Conservation (phyloP, 2,888 invertebrate genomes). For the Xanthorhoe designata region DNA sequence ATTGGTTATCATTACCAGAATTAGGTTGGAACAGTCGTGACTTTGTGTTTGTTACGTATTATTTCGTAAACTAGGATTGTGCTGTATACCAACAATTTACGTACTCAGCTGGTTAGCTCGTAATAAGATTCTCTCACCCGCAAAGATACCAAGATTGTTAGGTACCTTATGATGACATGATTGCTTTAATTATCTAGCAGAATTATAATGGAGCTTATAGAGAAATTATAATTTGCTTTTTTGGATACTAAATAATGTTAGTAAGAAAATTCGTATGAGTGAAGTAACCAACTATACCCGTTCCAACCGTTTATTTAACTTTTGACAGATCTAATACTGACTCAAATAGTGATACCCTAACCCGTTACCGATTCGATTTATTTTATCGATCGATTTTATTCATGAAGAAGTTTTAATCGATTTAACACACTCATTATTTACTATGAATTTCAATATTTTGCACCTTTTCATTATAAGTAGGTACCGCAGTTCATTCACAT, state of each 20-base stretch:
- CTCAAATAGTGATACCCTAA: too few relatives aligned
- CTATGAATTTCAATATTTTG: too few relatives aligned
- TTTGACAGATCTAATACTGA: too few relatives aligned
- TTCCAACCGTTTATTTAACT: too few relatives aligned
- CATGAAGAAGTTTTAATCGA: too few relatives aligned
- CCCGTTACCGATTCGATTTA: too few relatives aligned
- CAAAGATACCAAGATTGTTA: slow-evolving; percentile 36
- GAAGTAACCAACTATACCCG: too few relatives aligned
- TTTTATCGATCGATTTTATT: too few relatives aligned
- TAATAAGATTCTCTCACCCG: slow-evolving; percentile 36
- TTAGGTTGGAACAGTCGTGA: slow-evolving; percentile 66
- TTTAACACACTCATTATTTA: too few relatives aligned
- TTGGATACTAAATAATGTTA: slow-evolving; percentile 1
- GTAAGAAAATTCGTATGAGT: not conserved
- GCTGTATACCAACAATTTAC: slow-evolving; percentile 42
- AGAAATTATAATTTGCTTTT: not conserved
- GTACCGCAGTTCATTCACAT: too few relatives aligned
- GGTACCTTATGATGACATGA: slow-evolving; percentile 14
- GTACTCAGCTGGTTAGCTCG: not conserved
- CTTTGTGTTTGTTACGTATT: slow-evolving; percentile 39
- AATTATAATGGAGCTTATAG: not conserved
- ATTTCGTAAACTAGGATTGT: slow-evolving; percentile 48
- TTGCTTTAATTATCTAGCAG: slow-evolving; percentile 9
- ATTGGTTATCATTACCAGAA: slow-evolving; percentile 42
- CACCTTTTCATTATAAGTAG: too few relatives aligned